A percentile compares a stretch with the other conserved stretches of the same genome.
These are phyloP conservation scores for cattle (Bos taurus) DNA, from an alignment of 2,113 vertebrate genomes.

Conservation along the genomic window DNA sequence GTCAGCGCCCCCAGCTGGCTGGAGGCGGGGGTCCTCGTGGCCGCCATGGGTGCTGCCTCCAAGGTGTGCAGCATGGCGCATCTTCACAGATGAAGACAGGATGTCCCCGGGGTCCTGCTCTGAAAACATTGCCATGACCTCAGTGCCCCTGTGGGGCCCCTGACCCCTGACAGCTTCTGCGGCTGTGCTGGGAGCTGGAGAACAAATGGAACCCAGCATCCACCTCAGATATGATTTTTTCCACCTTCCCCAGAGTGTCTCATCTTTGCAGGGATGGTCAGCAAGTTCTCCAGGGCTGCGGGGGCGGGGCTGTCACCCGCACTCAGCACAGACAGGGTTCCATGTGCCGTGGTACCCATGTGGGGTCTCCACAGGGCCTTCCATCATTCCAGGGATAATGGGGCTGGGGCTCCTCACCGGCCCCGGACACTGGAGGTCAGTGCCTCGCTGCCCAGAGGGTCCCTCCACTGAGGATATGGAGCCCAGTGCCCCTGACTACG, in stretches of 20 bases:
- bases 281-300: not conserved
- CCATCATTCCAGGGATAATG: rapidly evolving
- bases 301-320: not conserved
- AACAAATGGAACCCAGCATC: rapidly evolving
- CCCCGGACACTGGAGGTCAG: not conserved
- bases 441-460: rapidly evolving
- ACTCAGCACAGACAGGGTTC: not conserved
- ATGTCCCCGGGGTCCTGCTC: not conserved
- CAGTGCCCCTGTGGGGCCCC: no score
- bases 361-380: not conserved
- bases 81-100: not conserved
- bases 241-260: not conserved
- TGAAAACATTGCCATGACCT: rapidly evolving
- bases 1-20: no score
- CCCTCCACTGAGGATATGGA: rapidly evolving
- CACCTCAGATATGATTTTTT: not conserved
- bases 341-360: not conserved
- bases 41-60: not conserved
- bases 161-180: not conserved
- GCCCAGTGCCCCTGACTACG: rapidly evolving
- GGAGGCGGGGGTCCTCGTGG: not conserved
- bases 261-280: not conserved
- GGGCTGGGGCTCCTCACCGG: not conserved
- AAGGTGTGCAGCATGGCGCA: rapidly evolving
- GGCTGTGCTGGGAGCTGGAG: rapidly evolving